Base-by-base conservation (phyloP, 2,888 invertebrate species). In the Tetrapedia diversipes region DNA sequence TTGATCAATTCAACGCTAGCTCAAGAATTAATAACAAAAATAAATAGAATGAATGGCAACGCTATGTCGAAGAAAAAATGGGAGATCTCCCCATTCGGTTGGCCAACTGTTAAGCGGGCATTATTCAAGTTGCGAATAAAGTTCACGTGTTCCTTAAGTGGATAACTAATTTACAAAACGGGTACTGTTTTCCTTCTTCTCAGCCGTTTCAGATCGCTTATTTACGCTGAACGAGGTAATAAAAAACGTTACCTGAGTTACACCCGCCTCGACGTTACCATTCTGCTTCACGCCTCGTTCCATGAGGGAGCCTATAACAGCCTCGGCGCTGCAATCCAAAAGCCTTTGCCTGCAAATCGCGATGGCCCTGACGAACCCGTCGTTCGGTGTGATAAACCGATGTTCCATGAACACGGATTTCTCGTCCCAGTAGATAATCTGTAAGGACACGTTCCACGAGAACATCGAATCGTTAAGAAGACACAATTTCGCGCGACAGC, bases 381-480 rank as follows among this genome's bases (percentile, higher is more conserved):
- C 97, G n/a, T 89, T 89, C 4, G 95, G 92, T 0, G 96, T 95
- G 29, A 96, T 92, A 82, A 97, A 95, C 80, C 96, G 94, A 90
- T 98, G 97, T 90, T 97, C 97, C 93, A 97, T 94, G 89, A 96
- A 98, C 66, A 98, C 93, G 32, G 95, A 95, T 83, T 95, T 94
- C 4, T 95, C 95, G 89, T 98, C 97, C 97, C 97, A 98, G 89
- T 96, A 97, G 65, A 96, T 93, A 61, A 97, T 94, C 96, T 96
- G 92, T 45, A 91, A 57, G 14, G 19, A 34, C 14, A 27, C 4
- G 2, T 34, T 24, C 14, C 32, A 22, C 3, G 10, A 34, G 43
- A 29, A 51, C 27, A 19, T 16, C 14, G 60, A 22, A 27, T 43
- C 8, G 19, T 19, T 1, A n/a, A 43, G 2, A 6, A 41, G 22